Percentiles rank a stretch among this genome's conserved stretches.
phyloP scores from a whole-genome alignment of 1,140 invertebrate species.

The Zaprionus ghesquierei region DNA sequence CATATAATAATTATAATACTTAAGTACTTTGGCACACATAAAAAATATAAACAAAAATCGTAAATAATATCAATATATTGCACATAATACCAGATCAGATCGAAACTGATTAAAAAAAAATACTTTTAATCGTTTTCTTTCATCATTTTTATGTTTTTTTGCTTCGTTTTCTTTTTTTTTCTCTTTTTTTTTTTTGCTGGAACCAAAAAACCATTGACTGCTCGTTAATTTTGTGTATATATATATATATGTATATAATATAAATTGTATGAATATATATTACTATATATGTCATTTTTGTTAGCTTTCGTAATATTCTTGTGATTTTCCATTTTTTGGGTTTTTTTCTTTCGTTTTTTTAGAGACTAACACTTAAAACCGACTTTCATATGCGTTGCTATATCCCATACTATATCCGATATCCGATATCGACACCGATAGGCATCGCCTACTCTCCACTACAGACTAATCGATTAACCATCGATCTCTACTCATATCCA shows the following conservation, averaged over 20 bases:
- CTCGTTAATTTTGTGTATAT: slow-evolving; percentile 63
- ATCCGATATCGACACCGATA: slow-evolving; percentile 32
- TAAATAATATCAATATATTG: slow-evolving; percentile 44
- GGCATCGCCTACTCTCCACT: not conserved
- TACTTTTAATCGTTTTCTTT: slow-evolving; percentile 16
- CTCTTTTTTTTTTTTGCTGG: slow-evolving; percentile 39
- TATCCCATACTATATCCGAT: slow-evolving; percentile 43
- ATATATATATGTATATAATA: slow-evolving; percentile 52
- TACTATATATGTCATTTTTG: slow-evolving; percentile 10
- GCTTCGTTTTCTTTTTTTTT: slow-evolving; percentile 11
- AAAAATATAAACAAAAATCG: slow-evolving; percentile 45
- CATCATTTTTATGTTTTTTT: slow-evolving; percentile 19
- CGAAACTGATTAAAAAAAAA: slow-evolving; percentile 18
- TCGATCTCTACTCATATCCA: slow-evolving; percentile 24
- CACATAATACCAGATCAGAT: slow-evolving; percentile 45
- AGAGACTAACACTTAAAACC: slow-evolving; percentile 75
- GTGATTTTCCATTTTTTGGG: slow-evolving; percentile 18
- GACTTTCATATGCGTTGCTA: slow-evolving; percentile 73
- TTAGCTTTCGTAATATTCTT: slow-evolving; percentile 32
- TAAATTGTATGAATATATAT: slow-evolving; percentile 67
- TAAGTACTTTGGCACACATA: slow-evolving; percentile 73
- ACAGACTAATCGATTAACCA: slow-evolving; percentile 18
- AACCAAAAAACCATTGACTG: slow-evolving; percentile 79
- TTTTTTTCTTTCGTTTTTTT: slow-evolving; percentile 20
- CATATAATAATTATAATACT: slow-evolving; percentile 48